Percentiles rank a stretch among this genome's conserved stretches.
These are phyloP conservation scores for Timema podura DNA, from an alignment of 2,888 invertebrate genomes.

Conservation along the genomic window DNA sequence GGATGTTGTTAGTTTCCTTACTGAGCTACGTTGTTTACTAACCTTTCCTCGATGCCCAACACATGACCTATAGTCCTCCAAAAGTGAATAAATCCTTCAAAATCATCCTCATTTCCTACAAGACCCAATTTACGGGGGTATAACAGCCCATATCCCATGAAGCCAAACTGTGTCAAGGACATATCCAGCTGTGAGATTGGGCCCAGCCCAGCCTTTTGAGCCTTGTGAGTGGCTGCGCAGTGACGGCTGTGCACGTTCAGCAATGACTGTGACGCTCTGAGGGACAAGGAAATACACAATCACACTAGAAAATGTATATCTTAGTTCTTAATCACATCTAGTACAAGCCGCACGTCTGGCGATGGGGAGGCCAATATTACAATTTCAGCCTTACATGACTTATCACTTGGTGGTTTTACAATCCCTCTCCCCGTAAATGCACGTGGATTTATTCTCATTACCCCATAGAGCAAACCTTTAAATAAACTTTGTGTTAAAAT, in stretches of 20 bases:
- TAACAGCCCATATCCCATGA: constrained; percentile 69
- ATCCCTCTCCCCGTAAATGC: no score
- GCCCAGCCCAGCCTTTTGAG: constrained; percentile 48
- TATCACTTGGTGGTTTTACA: no score
- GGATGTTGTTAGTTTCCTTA: no score
- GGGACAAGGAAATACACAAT: no score
- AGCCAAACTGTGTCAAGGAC: constrained; percentile 82
- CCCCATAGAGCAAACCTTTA: no score
- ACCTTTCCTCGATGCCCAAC: constrained; percentile 79
- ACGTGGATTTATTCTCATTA: no score
- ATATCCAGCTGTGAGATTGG: constrained; percentile 77
- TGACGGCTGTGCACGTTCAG: constrained; percentile 63
- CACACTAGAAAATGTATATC: no score
- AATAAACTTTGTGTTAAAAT: no score
- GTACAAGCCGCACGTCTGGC: no score
- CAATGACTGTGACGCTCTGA: constrained; percentile 55
- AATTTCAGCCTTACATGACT: no score
- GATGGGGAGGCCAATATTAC: no score
- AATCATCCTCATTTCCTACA: constrained; percentile 55
- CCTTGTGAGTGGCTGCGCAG: constrained; percentile 55
- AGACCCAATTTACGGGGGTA: constrained; percentile 64
- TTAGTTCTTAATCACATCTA: no score
- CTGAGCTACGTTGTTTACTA: constrained; percentile 31
- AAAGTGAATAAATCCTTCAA: constrained; percentile 73
- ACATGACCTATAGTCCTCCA: constrained; percentile 80